These are phyloP conservation scores for Chrysolina americana DNA, from an alignment of 2,888 invertebrate genomes.

Conservation along the genomic window DNA sequence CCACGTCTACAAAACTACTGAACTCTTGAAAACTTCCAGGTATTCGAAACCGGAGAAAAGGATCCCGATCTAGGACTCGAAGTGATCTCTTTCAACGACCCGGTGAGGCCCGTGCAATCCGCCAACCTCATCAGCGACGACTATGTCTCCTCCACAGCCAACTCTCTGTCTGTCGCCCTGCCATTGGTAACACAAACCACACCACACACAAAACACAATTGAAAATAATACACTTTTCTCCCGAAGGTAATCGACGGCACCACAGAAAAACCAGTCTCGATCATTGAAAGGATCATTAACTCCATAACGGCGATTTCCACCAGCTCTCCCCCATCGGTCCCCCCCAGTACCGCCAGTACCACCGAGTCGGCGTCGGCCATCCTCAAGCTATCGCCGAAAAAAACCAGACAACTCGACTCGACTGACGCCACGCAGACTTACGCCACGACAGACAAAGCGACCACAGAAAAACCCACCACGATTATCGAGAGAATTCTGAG, in stretches of 20 bases:
- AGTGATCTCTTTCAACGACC: constrained; percentile 68
- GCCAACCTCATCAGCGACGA: constrained; percentile 67
- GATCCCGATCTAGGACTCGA: constrained; percentile 65
- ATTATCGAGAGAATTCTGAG: constrained; percentile 68
- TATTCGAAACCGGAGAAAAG: constrained; percentile 55
- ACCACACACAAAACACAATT: constrained; percentile 3
- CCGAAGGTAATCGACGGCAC: constrained; percentile 60
- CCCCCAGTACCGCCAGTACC: constrained; percentile 48
- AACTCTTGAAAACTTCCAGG: constrained; percentile 58
- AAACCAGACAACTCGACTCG: constrained; percentile 55
- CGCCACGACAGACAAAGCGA: constrained; percentile 53
- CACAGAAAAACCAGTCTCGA: constrained; percentile 65
- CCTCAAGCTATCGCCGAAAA: constrained; percentile 66
- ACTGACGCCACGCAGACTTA: constrained; percentile 49
- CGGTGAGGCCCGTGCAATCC: constrained; percentile 65
- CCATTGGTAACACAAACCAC: constrained; percentile 56
- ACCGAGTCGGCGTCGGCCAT: constrained; percentile 65
- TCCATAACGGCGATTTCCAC: constrained; percentile 67
- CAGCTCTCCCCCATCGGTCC: constrained; percentile 11
- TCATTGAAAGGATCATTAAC: constrained; percentile 68
- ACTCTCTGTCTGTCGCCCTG: constrained; percentile 41
- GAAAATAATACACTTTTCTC: constrained; percentile 42
- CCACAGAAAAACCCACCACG: constrained; percentile 68
- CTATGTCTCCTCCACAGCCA: constrained; percentile 59
- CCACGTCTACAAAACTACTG: constrained; percentile 12